A percentile compares a stretch with the other conserved stretches of the same genome.
These are phyloP conservation scores for Dallia pectoralis DNA, from an alignment of 2,797 vertebrate genomes.

Conservation along the genomic window DNA sequence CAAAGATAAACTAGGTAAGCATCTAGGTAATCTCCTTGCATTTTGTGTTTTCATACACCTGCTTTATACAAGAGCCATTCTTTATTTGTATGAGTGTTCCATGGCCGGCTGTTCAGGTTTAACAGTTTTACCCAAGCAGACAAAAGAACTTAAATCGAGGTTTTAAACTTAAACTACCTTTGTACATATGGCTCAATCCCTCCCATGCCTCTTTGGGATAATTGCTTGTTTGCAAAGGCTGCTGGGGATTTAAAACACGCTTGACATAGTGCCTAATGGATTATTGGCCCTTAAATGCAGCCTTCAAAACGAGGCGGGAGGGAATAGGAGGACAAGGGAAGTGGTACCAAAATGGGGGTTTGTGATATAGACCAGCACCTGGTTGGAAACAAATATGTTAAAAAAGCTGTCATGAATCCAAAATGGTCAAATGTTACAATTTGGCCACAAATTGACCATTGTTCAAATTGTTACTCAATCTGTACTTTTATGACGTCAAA, in stretches of 20 bases:
- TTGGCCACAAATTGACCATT: too few species aligned
- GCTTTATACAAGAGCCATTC: not conserved
- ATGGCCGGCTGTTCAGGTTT: not conserved
- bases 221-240: slow-evolving; percentile 54
- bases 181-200: slow-evolving; percentile 20
- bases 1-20: slow-evolving; percentile 67
- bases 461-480: not conserved
- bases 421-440: too few species aligned
- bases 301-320: slow-evolving; percentile 44
- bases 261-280: slow-evolving; percentile 51
- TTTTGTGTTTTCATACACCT: not conserved
- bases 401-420: too few species aligned
- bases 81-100: not conserved
- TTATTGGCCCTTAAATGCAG: slow-evolving; percentile 51
- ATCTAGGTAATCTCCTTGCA: not conserved
- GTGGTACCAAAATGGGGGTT: too few species aligned
- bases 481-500: not conserved
- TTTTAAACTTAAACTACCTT: slow-evolving; percentile 15
- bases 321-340: too few species aligned
- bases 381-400: too few species aligned
- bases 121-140: not conserved
- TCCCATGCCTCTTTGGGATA: slow-evolving; percentile 47
- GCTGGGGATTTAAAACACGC: slow-evolving; percentile 60
- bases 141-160: not conserved
- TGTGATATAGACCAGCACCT: too few species aligned